Evolutionary conservation across 2,113 vertebrate genomes (phyloP).

Genomic region (Lagopus muta): DNA sequence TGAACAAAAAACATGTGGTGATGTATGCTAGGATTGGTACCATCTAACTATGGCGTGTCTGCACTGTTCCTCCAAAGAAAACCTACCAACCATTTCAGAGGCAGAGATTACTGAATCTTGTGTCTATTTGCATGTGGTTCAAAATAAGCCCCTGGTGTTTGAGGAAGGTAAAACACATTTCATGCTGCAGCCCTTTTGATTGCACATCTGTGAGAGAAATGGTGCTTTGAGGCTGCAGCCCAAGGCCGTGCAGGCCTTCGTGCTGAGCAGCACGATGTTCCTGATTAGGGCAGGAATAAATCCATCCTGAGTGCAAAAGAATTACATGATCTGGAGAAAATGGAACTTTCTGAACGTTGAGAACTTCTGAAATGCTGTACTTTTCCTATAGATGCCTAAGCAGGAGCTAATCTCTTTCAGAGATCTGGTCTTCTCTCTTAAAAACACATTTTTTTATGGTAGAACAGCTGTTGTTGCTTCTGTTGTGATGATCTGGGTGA

Average conservation of each 20-base stretch:
- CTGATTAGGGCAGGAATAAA: constrained; percentile 27
- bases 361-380: constrained; percentile 29
- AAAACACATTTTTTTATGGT: constrained; percentile 61
- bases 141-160: background rate
- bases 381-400: constrained; percentile 18
- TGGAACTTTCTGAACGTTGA: background rate
- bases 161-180: background rate
- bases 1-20: background rate
- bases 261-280: background rate
- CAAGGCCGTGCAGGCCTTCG: background rate
- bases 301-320: background rate
- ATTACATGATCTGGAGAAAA: background rate
- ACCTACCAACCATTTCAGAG: background rate
- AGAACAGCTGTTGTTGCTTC: constrained; percentile 71
- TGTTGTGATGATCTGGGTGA: constrained; percentile 73
- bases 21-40: background rate
- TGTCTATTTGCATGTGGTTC: background rate
- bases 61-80: background rate
- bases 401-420: constrained; percentile 56
- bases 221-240: background rate
- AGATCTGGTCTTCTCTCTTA: constrained; percentile 59
- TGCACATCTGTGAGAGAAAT: background rate
- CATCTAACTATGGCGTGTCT: background rate
- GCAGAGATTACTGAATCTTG: background rate
- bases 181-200: background rate